Evolutionary conservation across 1,140 invertebrate genomes (phyloP), one percentile per base, ranked within the genome.

Genomic region (Aphis gossypii): DNA sequence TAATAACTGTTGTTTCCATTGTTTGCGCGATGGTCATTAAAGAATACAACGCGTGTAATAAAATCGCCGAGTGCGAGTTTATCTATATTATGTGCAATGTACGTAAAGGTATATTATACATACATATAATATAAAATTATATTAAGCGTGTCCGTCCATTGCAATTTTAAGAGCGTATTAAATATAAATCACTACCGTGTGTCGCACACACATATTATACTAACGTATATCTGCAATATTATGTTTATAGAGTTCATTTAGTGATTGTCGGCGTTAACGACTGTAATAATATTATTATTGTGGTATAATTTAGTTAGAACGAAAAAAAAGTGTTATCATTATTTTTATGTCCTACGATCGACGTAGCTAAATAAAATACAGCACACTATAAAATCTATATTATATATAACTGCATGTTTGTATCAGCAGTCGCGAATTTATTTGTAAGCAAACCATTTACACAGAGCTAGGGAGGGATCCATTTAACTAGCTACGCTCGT

Each of bases 1-100:
- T n/a, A 76, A 76, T 76, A 76, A 76, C 60, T 76, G 60, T 76
- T 76, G 60, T 76, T 76, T 76, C 60, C 60, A 76, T 76, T 76
- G 60, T 76, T 76, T n/a, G 14, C 60, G 30, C 18, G 60, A 35
- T 76, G 60, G 60, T 76, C 60, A 35, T 76, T 76, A n/a, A 76
- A 11, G 30, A 35, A n/a, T 76, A 76, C n/a, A 18, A n/a, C 30
- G n/a, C n/a, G 30, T 76, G 0, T n/a, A n/a, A 76, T 76, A 76
- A 76, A 76, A n/a, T 76, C 60, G 18, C 60, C 14, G 30, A n/a
- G 30, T 14, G 60, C 60, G 30, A 76, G n/a, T 76, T 76, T 76
- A 76, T 21, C 30, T 18, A 18, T 76, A 76, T 76, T 76, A 76
- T 76, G 11, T 68, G 30, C 60, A 76, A 76, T 76, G 30, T n/a